Evolutionary conservation across 2,797 vertebrate species (phyloP), one percentile per base, ranked within the genome.

Genomic region (Chaenodraco wilsoni): DNA sequence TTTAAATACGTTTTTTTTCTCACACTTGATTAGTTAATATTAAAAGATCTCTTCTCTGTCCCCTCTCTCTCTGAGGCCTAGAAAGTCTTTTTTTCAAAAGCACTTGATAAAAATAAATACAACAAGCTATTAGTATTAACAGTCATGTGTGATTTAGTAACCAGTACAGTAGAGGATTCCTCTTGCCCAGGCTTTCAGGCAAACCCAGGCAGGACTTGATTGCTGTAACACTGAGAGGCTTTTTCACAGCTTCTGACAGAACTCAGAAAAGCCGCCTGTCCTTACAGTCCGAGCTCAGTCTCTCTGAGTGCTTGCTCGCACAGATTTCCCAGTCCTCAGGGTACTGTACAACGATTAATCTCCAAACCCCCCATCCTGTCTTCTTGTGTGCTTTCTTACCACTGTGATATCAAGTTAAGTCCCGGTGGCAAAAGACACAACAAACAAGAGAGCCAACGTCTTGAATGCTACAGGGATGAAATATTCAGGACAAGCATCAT

Each of bases 101-200:
- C 95, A 95, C 93, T 94, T 95, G 88, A 94, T 93, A 94, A 96
- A 97, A 99, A 99, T 99, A 99, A 99, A 99, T 99, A 99, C 97
- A 94, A 96, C 94, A 93, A 95, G 96, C 96, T 98, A 98, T 95
- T 98, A 96, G 94, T 93, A 94, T 97, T 97, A 99, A 97, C 95
- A 96, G 96, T 98, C 97, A 96, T 89, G 75, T 95, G 96, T 96
- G 96, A 97, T 97, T 97, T 90, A 95, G 94, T 97, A 95, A 96
- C 96, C 96, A 95, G 95, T 96, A 95, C 93, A 94, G 92, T 95
- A 96, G 96, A 95, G 93, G 96, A 95, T 93, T 95, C 90, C 90
- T 89, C 88, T 88, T 78, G 70, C 72, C 79, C 80, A 10, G 77
- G 81, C 44, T 71, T 77, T 67, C 70, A 17, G 56, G 82, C 55